phyloP scores from a whole-genome alignment of 2,888 invertebrate genomes.

The Acronicta leporina region DNA sequence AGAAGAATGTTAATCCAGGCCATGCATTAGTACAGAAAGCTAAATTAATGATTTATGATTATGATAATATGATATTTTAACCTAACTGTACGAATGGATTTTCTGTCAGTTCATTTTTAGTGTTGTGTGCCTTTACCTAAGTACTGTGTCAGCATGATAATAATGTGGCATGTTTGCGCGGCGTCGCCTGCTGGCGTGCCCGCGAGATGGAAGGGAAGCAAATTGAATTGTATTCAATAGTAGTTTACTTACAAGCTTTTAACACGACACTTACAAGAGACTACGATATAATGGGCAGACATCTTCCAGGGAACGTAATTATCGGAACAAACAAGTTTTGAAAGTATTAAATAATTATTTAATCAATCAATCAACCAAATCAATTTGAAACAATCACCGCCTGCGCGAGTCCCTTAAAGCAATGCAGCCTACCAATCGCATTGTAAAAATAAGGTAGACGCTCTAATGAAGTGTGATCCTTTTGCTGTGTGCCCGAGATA shows the following conservation, averaged over 20 bases:
- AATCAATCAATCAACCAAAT: too few relatives aligned
- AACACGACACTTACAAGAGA: neutral
- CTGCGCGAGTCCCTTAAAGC: too few relatives aligned
- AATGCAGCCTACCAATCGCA: too few relatives aligned
- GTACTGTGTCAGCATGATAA: slow-evolving; percentile 6
- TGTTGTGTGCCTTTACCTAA: neutral
- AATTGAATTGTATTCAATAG: slow-evolving; percentile 14
- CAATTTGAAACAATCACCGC: too few relatives aligned
- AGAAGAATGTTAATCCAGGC: too few relatives aligned
- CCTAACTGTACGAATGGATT: neutral
- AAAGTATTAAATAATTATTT: too few relatives aligned
- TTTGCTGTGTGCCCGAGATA: neutral
- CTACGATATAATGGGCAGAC: neutral
- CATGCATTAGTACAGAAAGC: too few relatives aligned
- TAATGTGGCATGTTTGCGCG: slow-evolving; percentile 4
- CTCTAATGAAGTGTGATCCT: slow-evolving; percentile 5
- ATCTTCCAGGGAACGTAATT: neutral
- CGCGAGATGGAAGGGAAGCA: slow-evolving; percentile 10
- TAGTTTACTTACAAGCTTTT: neutral
- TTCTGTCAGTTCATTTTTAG: neutral
- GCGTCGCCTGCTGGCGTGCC: neutral
- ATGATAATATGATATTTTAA: too few relatives aligned
- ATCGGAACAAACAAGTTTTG: too few relatives aligned
- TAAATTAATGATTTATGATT: too few relatives aligned
- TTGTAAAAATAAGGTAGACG: too few relatives aligned